phyloP scores from a whole-genome alignment of 2,113 vertebrate species.

The Panthera uncia region DNA sequence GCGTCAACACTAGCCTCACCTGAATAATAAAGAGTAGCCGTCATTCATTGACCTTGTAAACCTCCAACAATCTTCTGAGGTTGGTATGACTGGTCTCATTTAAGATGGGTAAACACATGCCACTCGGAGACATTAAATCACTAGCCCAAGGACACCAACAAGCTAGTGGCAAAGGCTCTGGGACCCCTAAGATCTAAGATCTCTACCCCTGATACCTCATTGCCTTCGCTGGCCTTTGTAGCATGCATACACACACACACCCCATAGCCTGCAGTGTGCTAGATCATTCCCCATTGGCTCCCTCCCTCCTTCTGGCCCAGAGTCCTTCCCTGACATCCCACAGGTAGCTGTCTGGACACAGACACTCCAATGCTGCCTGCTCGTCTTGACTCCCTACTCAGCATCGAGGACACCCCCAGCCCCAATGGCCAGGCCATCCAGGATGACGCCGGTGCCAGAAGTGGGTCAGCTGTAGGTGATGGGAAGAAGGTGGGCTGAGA shows the following conservation, averaged over 20 bases:
- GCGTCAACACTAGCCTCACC: neutral
- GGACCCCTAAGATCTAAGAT: neutral
- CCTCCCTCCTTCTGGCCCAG: neutral
- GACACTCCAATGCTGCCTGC: neutral
- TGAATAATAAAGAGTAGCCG: neutral
- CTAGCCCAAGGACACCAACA: neutral
- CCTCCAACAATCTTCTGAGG: neutral
- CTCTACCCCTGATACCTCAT: neutral
- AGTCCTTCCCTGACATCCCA: neutral
- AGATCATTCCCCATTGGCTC: neutral
- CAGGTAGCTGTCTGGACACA: neutral
- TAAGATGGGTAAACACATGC: neutral
- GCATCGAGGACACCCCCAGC: neutral
- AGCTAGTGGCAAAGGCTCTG: neutral
- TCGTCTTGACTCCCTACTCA: neutral
- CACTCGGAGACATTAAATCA: neutral
- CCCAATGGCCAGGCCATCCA: neutral
- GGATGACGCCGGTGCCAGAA: neutral
- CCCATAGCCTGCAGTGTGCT: neutral
- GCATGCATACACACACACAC: neutral
- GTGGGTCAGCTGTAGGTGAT: neutral
- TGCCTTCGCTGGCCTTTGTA: neutral
- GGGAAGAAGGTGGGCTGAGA: neutral
- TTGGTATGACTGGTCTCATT: neutral
- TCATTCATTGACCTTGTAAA: neutral